Evolutionary conservation across 2,888 invertebrate species (phyloP), one percentile per base, ranked within the genome.

Genomic region (Drosophila conformis): DNA sequence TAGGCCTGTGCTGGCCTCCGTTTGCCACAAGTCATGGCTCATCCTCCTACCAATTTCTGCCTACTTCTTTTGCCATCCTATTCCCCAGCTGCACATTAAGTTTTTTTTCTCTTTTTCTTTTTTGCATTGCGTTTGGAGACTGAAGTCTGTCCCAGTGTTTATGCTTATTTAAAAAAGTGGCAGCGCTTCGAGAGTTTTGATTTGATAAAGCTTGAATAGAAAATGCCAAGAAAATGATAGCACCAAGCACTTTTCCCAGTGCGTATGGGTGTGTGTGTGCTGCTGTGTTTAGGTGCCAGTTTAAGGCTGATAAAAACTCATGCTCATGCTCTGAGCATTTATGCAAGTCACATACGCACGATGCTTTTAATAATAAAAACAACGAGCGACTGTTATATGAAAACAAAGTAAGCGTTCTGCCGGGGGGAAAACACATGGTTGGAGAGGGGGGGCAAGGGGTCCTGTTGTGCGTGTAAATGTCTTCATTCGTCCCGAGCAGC

Each of bases 301-400:
- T 69, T 46, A 58, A 59, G 59, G 62, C 87, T 87, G 83, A 84
- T 83, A 87, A 85, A 79, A 82, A 78, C 63, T 61, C 70, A 56
- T 46, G 63, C 59, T 60, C 51, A 21, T 71, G 27, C 73, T 48
- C 27, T 8, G 8, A 59, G 69, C 76, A 78, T 89, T 82, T 89
- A 87, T 87, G 89, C 87, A 89, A 87, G 87, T 89, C 87, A 87
- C 87, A 87, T 89, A 82, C 90, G 67, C 82, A 87, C 76, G 66
- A 72, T 85, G 88, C 87, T 87, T 87, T 89, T 89, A 87, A 88
- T 89, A 87, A 87, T 89, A 89, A 87, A 87, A 87, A 87, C 87
- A 85, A 88, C 81, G 78, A 89, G 82, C 79, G 61, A 57, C 72
- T 77, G 71, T 78, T 80, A 85, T 84, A 86, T 69, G 81, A 83